Evolutionary conservation across 1,140 invertebrate genomes (phyloP), one percentile per base, ranked within the genome.

Genomic region (Augochlora pura): DNA sequence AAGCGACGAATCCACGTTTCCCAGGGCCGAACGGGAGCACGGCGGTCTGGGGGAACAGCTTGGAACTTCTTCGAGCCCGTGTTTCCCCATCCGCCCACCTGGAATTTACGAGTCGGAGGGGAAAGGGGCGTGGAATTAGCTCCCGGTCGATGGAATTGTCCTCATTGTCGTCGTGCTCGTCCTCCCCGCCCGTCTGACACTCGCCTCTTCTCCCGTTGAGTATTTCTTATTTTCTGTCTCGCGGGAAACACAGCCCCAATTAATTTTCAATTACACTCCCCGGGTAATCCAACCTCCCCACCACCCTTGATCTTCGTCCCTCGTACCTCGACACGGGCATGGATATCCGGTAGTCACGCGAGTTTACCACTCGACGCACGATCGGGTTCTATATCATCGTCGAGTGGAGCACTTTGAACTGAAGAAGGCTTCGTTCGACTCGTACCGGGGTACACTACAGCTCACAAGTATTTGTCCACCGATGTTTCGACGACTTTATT

Each of bases 241-340:
- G 57, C 16, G 60, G n/a, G n/a, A 10, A 76, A 81, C 72, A 38
- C n/a, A 49, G 59, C 27, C 46, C 57, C 67, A 69, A 84, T 85
- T 86, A 86, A 86, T 85, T 86, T 86, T 86, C 79, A 82, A 86
- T 86, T 85, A 81, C 67, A 49, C 46, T 16, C 46, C 46, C 12
- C 8, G 46, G 10, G 46, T 49, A 49, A 49, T 49, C 16, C 46
- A 49, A 1, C 23, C 23, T 42, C 49, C 66, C 49, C 12, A 5
- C 71, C 23, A 14, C 49, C 39, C 49, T 67, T 18, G 14, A 32
- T 42, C 38, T 21, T 7, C n/a, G 66, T 78, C 75, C 82, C 73
- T 75, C 62, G 32, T 32, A 75, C 21, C 69, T 69, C 63, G 6
- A 16, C 57, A 62, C 75, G 14, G 42, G 42, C 42, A 46, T 14